Evolutionary conservation across 1,140 invertebrate genomes (phyloP).

Genomic region (Anagrus nilaparvatae): DNA sequence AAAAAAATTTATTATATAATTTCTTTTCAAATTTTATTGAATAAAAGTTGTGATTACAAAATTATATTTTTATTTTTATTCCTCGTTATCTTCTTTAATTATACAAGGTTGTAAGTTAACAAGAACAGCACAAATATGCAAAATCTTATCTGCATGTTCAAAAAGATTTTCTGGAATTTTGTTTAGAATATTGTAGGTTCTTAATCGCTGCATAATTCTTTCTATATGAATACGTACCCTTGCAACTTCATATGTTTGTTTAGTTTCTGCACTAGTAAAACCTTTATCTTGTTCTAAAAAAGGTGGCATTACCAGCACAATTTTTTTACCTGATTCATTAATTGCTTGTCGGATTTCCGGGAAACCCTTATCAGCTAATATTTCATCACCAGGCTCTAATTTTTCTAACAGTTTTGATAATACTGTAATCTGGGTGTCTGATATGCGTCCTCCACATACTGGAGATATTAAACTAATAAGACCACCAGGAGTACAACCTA

Average conservation of each 20-base stretch:
- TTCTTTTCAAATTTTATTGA: too few relatives aligned
- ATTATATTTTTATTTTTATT: too few relatives aligned
- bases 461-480: slow-evolving; percentile 34
- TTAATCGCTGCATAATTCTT: slow-evolving; percentile 25
- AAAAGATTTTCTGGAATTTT: slow-evolving; percentile 22
- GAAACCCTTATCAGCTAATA: slow-evolving; percentile 37
- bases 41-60: too few relatives aligned
- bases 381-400: slow-evolving; percentile 29
- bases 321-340: neutral
- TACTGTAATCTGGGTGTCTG: slow-evolving; percentile 11
- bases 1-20: too few relatives aligned
- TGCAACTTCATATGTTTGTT: slow-evolving; percentile 25
- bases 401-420: slow-evolving; percentile 24
- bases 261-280: slow-evolving; percentile 21
- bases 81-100: slow-evolving; percentile 10
- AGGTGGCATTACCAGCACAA: slow-evolving; percentile 12
- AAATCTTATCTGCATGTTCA: slow-evolving; percentile 20
- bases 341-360: slow-evolving; percentile 22
- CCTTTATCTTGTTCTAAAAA: slow-evolving; percentile 14
- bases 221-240: slow-evolving; percentile 32
- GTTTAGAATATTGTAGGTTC: slow-evolving; percentile 21
- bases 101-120: slow-evolving; percentile 23
- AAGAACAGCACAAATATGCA: slow-evolving; percentile 24
- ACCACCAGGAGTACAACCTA: slow-evolving; percentile 32
- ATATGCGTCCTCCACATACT: slow-evolving; percentile 24